Base-by-base conservation (phyloP, 2,797 vertebrate species). In the Emydoidea blandingii region DNA sequence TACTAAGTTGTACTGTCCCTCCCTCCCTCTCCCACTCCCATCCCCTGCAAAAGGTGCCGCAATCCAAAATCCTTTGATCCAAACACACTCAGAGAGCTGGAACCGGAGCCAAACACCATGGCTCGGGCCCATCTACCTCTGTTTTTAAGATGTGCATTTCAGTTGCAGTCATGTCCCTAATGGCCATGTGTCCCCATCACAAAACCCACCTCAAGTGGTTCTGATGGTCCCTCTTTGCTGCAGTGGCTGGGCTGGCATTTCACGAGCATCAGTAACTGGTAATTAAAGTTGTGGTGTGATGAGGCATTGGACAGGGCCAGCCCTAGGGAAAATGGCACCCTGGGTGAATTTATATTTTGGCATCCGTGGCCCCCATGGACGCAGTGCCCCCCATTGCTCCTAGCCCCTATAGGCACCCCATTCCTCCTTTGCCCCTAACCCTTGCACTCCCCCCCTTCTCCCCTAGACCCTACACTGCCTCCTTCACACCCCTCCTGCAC, bases 271-370 rank as follows among this genome's bases (percentile, higher is more conserved):
- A 93, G 72, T 94, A 91, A 81, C 19, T 54, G 85, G 90, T 97
- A 92, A 97, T 97, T 97, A 96, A 97, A 97, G 97, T 93, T 91
- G 91, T 14, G 37, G 11, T n/a, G 44, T n/a, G 59, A 21, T 34
- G 59, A 52, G 15, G 72, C 80, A 91, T 12, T 83, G 57, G 52
- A 53, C 52, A 19, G 52, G 18, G 18, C 52, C 52, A 8, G 52
- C 52, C 52, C 5, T 52, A 52, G 50, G 5, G 50, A 52, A 52
- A 52, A 52, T 52, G 50, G 15, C 50, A 52, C 50, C 50, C 50
- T 52, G 5, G 15, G 50, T 15, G 4, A 16, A 52, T 15, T 52
- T 52, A 52, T 52, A 52, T 16, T 52, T 52, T 52, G 50, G 50
- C 50, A 52, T 52, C 50, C 15, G 3, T 52, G 50, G 50, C 50